A percentile compares a stretch with the other conserved stretches of the same genome.
Evolutionary conservation across 2,888 invertebrate genomes (phyloP).

Genomic region (Netelia virgata): DNA sequence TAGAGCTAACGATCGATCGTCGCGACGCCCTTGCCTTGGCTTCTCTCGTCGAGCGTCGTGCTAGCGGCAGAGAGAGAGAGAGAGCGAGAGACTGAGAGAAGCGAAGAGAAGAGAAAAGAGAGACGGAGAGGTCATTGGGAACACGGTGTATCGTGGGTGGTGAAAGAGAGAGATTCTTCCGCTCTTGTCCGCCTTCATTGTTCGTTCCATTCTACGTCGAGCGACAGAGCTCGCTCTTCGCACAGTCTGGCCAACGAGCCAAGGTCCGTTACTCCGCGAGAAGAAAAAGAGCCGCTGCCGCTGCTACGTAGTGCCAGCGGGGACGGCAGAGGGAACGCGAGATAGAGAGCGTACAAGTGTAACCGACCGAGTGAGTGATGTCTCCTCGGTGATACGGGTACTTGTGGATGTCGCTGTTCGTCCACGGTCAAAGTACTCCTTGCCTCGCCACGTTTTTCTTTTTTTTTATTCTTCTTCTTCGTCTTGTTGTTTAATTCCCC

Average conservation of each 20-base stretch:
- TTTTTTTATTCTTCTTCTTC: background rate
- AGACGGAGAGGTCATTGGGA: constrained; percentile 35
- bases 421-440: constrained; percentile 33
- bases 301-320: constrained; percentile 20
- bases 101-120: background rate
- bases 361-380: constrained; percentile 36
- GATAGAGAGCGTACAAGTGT: constrained; percentile 7
- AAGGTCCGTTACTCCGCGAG: constrained; percentile 65
- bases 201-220: constrained; percentile 42
- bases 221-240: constrained; percentile 23
- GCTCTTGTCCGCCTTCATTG: constrained; percentile 51
- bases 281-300: constrained; percentile 31
- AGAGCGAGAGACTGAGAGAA: constrained; percentile 33
- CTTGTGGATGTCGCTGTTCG: constrained; percentile 34
- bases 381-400: constrained; percentile 41
- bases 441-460: background rate
- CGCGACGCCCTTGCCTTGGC: constrained; percentile 66
- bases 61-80: constrained; percentile 26
- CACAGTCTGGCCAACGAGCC: constrained; percentile 51
- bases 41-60: constrained; percentile 36
- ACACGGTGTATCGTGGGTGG: constrained; percentile 58
- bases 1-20: constrained; percentile 66
- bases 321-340: constrained; percentile 8
- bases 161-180: constrained; percentile 55
- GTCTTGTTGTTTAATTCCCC: background rate